These are phyloP conservation scores for Polypedilum pembai DNA, from an alignment of 1,140 invertebrate species.

Conservation along the genomic window DNA sequence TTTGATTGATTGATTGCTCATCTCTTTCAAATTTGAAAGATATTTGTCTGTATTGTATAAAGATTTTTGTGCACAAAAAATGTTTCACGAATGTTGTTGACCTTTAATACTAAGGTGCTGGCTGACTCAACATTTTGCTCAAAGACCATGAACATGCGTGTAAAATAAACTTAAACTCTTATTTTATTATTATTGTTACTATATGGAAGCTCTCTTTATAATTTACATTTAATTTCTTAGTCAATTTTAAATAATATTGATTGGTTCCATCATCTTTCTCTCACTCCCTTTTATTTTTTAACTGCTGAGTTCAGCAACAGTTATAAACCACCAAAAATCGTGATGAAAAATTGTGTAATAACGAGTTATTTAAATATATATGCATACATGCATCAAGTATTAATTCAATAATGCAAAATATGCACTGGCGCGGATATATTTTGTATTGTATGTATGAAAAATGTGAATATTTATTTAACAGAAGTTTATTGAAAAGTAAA, in stretches of 20 bases:
- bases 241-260: not conserved
- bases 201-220: not conserved
- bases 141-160: not conserved
- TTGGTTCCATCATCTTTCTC: not conserved
- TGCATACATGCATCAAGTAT: not conserved
- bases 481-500: slow-evolving; percentile 12
- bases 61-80: not conserved
- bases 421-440: not conserved
- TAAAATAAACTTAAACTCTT: not conserved
- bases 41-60: not conserved
- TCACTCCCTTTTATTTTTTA: not conserved
- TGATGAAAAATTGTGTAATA: slow-evolving; percentile 16
- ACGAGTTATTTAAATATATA: too few species aligned
- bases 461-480: not conserved
- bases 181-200: not conserved
- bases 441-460: not conserved
- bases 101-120: not conserved
- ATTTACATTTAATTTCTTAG: not conserved
- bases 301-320: not conserved
- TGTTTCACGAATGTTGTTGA: not conserved
- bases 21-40: not conserved
- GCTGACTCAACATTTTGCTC: slow-evolving; percentile 3
- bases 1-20: slow-evolving; percentile 6
- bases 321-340: slow-evolving; percentile 12
- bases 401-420: not conserved